Evolutionary conservation across 2,888 invertebrate species (phyloP), one percentile per base, ranked within the genome.

Genomic region (Drosophila nr. fundita): DNA sequence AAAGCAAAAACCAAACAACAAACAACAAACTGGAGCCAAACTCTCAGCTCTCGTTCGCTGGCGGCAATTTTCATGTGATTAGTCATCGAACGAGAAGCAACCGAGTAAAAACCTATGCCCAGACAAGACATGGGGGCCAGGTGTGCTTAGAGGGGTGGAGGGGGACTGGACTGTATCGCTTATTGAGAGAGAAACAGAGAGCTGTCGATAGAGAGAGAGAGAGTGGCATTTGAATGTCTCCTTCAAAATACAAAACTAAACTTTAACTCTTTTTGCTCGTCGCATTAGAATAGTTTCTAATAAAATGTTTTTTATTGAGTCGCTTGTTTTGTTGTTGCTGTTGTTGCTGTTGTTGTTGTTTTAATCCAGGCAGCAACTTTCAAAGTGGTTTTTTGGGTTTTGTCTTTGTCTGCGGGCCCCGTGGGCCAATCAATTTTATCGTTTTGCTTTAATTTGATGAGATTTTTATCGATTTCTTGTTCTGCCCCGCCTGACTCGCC

Each of bases 391-490:
- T 45, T 60, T 68, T 69, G 40, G 27, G 58, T 54, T 52, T 55
- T 55, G 24, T 54, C 18, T 11, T 45, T 38, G 24, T 49, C 18
- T 49, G 34, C 67, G 36, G 27, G 34, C 74, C 55, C 67, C 55
- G 53, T 79, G 71, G 80, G 49, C 87, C 84, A 84, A 84, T 84
- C 83, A 89, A 89, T 76, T 84, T 84, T 84, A 84, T 86, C 83
- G 89, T 74, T 89, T 86, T 89, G 81, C 83, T 68, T 84, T 86
- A 89, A 89, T 86, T 84, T 88, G 83, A 89, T 89, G 87, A 86
- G 84, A 86, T 84, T 89, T 89, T 89, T 84, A 84, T 84, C 84
- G 87, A 71, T 74, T 74, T 89, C 69, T 74, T 74, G 75, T 68
- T 82, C 66, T 65, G 68, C 59, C 66, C 32, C 32, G 48, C 36